Evolutionary conservation across 2,797 vertebrate species (phyloP).

Genomic region (Moxostoma hubbsi): DNA sequence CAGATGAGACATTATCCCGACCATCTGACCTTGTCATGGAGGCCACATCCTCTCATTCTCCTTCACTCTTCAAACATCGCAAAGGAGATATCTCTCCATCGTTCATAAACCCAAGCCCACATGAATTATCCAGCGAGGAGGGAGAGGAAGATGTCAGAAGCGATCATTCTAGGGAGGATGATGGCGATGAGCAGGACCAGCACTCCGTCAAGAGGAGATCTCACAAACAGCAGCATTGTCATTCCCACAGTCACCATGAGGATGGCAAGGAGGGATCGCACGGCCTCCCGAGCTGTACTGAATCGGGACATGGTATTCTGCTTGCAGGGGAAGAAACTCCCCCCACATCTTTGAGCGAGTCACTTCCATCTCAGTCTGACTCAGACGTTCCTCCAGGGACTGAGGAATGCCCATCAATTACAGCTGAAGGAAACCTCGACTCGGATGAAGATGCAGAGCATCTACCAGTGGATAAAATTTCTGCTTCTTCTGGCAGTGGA

Average conservation of each 20-base stretch:
- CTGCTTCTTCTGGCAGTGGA: slow-evolving; percentile 69
- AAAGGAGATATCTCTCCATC: slow-evolving; percentile 93
- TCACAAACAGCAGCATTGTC: slow-evolving; percentile 75
- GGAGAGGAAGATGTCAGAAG: slow-evolving; percentile 80
- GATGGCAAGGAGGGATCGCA: slow-evolving; percentile 67
- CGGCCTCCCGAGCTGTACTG: slow-evolving; percentile 71
- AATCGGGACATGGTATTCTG: slow-evolving; percentile 69
- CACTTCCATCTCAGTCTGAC: slow-evolving; percentile 93
- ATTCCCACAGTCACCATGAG: slow-evolving; percentile 65
- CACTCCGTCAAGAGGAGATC: slow-evolving; percentile 84
- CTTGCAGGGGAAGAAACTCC: slow-evolving; percentile 91
- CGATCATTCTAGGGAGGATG: slow-evolving; percentile 70
- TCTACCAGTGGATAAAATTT: slow-evolving; percentile 92
- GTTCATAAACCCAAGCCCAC: slow-evolving; percentile 93
- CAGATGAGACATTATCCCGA: slow-evolving; percentile 59
- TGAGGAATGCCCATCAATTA: slow-evolving; percentile 97
- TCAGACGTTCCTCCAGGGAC: slow-evolving; percentile 97
- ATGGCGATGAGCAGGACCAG: slow-evolving; percentile 74
- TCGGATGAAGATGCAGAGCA: slow-evolving; percentile 97
- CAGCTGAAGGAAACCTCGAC: slow-evolving; percentile 95
- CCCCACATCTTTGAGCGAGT: slow-evolving; percentile 93
- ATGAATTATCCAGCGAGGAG: slow-evolving; percentile 85
- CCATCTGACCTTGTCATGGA: slow-evolving; percentile 72
- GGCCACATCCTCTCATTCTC: slow-evolving; percentile 74
- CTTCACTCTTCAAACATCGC: slow-evolving; percentile 81